Evolutionary conservation across 1,140 invertebrate species (phyloP).

Genomic region (Cyclargus thomasi): DNA sequence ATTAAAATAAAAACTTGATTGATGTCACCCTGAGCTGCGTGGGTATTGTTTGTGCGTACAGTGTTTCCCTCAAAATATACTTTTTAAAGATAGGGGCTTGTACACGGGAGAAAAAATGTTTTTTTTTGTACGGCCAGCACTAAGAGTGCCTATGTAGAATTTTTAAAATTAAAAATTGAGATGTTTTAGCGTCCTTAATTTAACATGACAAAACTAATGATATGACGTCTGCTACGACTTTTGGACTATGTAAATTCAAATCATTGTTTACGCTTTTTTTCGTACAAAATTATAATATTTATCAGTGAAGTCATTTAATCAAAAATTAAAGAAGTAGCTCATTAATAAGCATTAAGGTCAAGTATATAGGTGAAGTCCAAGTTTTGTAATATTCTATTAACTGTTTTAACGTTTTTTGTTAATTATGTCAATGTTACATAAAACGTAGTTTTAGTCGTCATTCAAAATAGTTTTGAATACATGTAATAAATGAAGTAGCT

Average conservation of each 20-base stretch:
- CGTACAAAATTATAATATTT: conserved; percentile 11
- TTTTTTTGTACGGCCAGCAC: no score
- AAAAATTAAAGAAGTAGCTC: conserved; percentile 6
- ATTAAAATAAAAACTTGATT: conserved; percentile 47
- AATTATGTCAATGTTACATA: background rate
- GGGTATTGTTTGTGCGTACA: background rate
- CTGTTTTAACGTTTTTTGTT: conserved; percentile 5
- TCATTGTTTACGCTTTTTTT: background rate
- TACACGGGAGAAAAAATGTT: no score
- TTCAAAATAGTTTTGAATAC: no score
- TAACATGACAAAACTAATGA: no score
- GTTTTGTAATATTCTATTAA: background rate
- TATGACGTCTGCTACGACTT: background rate
- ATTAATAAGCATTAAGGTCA: conserved; percentile 13
- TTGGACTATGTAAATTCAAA: background rate
- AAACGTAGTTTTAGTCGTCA: no score
- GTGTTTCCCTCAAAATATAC: background rate
- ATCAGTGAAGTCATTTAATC: conserved; percentile 6
- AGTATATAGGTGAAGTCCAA: background rate
- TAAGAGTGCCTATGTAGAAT: no score
- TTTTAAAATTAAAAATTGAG: no score
- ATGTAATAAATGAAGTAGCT: no score
- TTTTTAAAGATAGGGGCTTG: no score
- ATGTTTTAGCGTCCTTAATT: no score
- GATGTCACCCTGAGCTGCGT: conserved; percentile 29